A percentile compares a stretch with the other conserved stretches of the same genome.
phyloP scores from a whole-genome alignment of 35 echinoderm and acorn worm species.

The Diadema setosum region DNA sequence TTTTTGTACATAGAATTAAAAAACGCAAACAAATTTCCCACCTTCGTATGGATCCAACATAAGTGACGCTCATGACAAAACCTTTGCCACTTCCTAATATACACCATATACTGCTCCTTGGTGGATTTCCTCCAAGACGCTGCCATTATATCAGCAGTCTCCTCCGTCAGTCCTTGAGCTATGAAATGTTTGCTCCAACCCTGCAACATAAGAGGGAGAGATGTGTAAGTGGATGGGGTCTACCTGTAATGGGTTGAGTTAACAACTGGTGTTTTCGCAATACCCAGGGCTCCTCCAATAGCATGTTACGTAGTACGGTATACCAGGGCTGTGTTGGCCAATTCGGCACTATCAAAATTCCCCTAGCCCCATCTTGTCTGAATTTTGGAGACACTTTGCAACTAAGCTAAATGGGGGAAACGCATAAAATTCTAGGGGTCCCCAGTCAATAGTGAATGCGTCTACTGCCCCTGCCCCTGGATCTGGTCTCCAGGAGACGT shows the following conservation, averaged over 20 bases:
- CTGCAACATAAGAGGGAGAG: constrained; percentile 20
- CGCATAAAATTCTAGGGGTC: background rate
- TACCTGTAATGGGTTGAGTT: background rate
- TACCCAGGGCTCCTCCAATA: constrained; percentile 4
- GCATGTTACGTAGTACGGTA: background rate
- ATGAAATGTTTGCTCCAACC: background rate
- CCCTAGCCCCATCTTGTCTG: constrained; percentile 4
- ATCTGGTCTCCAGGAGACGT: constrained; percentile 78
- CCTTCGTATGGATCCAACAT: background rate
- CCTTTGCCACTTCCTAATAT: constrained; percentile 17
- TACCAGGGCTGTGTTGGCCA: constrained; percentile 61
- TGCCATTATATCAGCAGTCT: constrained; percentile 2
- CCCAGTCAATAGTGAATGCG: constrained; percentile 66
- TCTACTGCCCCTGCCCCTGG: constrained; percentile 61
- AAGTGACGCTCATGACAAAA: constrained; percentile 4
- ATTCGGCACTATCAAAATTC: constrained; percentile 38
- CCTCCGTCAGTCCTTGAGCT: background rate
- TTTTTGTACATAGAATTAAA: background rate
- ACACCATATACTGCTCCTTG: constrained; percentile 23
- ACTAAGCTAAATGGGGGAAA: background rate
- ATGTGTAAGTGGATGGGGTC: background rate
- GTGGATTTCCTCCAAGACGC: constrained; percentile 31
- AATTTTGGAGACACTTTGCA: constrained; percentile 51
- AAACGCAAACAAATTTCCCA: background rate
- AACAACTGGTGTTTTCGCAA: background rate